Conservation (phyloP, 2,888 invertebrate species). For the Limnephilus auricula region DNA sequence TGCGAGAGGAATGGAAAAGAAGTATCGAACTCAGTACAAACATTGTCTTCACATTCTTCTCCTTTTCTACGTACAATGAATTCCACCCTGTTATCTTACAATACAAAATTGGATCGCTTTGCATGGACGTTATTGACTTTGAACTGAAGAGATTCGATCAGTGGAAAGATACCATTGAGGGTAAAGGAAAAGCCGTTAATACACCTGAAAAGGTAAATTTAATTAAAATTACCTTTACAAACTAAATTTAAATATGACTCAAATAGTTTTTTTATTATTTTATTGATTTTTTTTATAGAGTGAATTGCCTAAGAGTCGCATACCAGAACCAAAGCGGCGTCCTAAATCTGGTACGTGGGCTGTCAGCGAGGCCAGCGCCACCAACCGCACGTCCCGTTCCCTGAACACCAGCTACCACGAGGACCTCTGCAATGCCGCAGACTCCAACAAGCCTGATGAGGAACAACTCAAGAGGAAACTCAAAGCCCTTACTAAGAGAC, state of each 20-base stretch:
- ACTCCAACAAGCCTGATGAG: slow-evolving; percentile 80
- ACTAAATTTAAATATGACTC: background rate
- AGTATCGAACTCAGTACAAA: slow-evolving; percentile 97
- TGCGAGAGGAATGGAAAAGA: slow-evolving; percentile 98
- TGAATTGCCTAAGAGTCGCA: slow-evolving; percentile 83
- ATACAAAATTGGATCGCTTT: slow-evolving; percentile 97
- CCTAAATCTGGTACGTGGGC: slow-evolving; percentile 88
- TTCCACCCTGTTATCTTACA: slow-evolving; percentile 97
- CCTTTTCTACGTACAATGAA: slow-evolving; percentile 96
- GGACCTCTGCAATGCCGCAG: slow-evolving; percentile 77
- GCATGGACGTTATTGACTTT: slow-evolving; percentile 97
- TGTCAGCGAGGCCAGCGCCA: slow-evolving; percentile 74
- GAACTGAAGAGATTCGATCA: slow-evolving; percentile 95
- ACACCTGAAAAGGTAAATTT: slow-evolving; percentile 75
- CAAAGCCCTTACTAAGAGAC: slow-evolving; percentile 91
- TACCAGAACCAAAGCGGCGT: slow-evolving; percentile 84
- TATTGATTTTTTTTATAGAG: slow-evolving; percentile 71
- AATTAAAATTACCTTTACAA: background rate
- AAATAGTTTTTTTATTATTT: background rate
- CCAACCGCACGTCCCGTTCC: slow-evolving; percentile 78
- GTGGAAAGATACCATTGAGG: slow-evolving; percentile 86
- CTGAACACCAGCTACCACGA: slow-evolving; percentile 85
- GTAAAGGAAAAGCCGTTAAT: slow-evolving; percentile 72
- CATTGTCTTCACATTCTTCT: slow-evolving; percentile 97
- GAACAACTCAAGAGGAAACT: slow-evolving; percentile 88